phyloP scores from a whole-genome alignment of 2,888 invertebrate genomes.

The Nomada fabriciana region DNA sequence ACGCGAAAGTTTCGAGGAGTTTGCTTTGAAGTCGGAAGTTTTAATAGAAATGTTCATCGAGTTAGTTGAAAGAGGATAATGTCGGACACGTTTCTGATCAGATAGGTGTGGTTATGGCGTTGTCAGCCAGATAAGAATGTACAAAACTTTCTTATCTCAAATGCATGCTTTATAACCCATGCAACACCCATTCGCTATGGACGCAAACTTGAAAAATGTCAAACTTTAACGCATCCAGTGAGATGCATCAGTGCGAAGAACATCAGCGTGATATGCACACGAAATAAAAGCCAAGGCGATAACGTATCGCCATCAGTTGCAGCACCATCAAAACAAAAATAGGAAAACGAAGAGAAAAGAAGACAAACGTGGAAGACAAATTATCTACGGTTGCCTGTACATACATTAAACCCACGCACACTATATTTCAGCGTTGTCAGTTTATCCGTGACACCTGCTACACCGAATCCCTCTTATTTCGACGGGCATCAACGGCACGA shows the following conservation, averaged over 20 bases:
- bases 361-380: constrained; percentile 27
- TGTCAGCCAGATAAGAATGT: too few species aligned
- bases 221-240: not conserved
- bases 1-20: not conserved
- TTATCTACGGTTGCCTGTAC: constrained; percentile 40
- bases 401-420: constrained; percentile 29
- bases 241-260: constrained; percentile 18
- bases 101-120: not conserved
- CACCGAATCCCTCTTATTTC: constrained; percentile 65
- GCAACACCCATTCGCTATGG: too few species aligned
- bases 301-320: constrained; percentile 31
- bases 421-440: constrained; percentile 52
- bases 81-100: not conserved
- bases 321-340: too few species aligned
- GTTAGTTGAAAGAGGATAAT: not conserved
- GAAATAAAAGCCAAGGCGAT: constrained; percentile 28
- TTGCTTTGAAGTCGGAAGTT: not conserved
- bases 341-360: too few species aligned
- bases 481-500: constrained; percentile 47
- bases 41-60: constrained; percentile 12
- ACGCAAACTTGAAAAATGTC: not conserved
- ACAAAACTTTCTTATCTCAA: too few species aligned
- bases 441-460: constrained; percentile 66
- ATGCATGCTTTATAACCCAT: too few species aligned
- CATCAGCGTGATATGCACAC: not conserved